Evolutionary conservation across 2,113 vertebrate genomes (phyloP).

Genomic region (Tyrannus savana): DNA sequence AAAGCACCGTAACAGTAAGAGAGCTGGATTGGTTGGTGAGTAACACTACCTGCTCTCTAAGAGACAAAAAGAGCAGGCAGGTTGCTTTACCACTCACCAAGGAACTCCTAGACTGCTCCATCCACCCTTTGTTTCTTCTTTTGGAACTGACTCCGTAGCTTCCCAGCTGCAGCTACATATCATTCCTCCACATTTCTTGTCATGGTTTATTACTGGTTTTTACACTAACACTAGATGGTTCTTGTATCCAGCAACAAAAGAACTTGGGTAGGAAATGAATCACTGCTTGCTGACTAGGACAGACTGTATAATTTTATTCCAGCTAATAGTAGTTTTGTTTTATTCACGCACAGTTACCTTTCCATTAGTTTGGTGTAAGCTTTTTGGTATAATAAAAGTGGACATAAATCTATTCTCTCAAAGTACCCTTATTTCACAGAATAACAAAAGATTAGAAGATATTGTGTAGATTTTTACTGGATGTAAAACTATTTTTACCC

Average conservation of each 20-base stretch:
- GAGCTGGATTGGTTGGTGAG: not conserved
- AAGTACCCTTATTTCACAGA: not conserved
- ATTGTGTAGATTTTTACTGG: not conserved
- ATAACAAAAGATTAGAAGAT: not conserved
- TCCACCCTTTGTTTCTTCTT: not conserved
- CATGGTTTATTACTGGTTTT: not conserved
- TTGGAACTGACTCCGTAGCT: not conserved
- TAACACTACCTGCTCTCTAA: not conserved
- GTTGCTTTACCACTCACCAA: not conserved
- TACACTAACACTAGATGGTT: not conserved
- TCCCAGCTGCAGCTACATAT: not conserved
- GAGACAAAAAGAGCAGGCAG: not conserved
- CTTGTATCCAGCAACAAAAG: not conserved
- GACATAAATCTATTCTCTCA: not conserved
- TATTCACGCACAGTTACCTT: not conserved
- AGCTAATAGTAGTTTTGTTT: not conserved
- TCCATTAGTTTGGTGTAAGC: not conserved
- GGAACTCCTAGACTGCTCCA: not conserved
- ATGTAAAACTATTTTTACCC: not conserved
- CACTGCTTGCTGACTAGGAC: not conserved
- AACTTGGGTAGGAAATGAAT: not conserved
- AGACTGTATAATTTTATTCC: not conserved
- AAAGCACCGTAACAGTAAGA: not conserved
- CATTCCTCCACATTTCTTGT: accelerated
- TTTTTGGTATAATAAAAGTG: not conserved